Evolutionary conservation across 2,888 invertebrate species (phyloP).

Genomic region (Cosmorhoe ocellata): DNA sequence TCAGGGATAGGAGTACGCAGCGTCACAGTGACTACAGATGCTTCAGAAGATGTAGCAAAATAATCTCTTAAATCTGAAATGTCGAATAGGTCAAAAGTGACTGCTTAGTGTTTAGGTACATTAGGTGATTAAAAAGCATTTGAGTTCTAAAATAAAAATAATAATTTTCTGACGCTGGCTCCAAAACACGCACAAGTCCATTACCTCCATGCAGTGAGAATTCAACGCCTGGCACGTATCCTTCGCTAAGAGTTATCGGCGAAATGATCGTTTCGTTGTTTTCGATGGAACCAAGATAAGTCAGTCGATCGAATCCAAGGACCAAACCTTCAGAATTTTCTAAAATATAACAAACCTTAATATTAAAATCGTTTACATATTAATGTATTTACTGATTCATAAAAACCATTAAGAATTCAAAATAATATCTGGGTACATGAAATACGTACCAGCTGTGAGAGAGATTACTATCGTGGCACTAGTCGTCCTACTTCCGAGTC

Average conservation of each 20-base stretch:
- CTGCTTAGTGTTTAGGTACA: background rate
- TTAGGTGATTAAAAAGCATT: too few relatives aligned
- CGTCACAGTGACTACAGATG: conserved; percentile 12
- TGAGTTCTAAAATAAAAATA: too few relatives aligned
- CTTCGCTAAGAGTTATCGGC: conserved; percentile 40
- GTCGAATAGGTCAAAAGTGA: background rate
- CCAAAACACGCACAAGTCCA: too few relatives aligned
- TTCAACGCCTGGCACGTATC: conserved; percentile 36
- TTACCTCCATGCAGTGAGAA: conserved; percentile 45
- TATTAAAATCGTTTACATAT: background rate
- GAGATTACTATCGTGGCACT: conserved; percentile 38
- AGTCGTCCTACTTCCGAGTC: conserved; percentile 30
- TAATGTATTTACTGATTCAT: too few relatives aligned
- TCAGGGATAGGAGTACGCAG: conserved; percentile 37
- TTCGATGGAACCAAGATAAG: conserved; percentile 40
- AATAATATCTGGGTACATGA: background rate
- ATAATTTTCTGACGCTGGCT: too few relatives aligned
- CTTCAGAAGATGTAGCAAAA: conserved; percentile 13
- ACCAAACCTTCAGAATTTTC: conserved; percentile 19
- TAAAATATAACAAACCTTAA: conserved; percentile 19
- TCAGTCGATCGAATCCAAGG: conserved; percentile 38
- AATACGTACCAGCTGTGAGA: conserved; percentile 26
- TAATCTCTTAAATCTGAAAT: conserved; percentile 18
- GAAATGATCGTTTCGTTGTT: conserved; percentile 28
- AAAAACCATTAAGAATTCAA: too few relatives aligned